Evolutionary conservation across 2,797 vertebrate species (phyloP).

Genomic region (Oreochromis grahami): DNA sequence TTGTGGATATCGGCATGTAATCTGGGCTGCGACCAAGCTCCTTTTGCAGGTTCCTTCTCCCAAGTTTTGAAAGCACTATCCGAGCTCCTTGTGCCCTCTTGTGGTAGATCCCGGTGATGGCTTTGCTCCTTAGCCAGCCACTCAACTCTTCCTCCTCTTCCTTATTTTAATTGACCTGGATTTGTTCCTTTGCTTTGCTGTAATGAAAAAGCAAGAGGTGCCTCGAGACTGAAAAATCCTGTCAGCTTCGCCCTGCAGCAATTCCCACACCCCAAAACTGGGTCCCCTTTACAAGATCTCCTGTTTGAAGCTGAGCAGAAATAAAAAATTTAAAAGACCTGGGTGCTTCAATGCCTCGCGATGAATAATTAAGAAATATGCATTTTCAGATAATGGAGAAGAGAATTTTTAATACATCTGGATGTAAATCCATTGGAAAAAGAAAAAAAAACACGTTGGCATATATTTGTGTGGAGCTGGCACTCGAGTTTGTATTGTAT

Average conservation of each 20-base stretch:
- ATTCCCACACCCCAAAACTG: slow-evolving; percentile 75
- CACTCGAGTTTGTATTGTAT: slow-evolving; percentile 58
- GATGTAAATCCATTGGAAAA: slow-evolving; percentile 62
- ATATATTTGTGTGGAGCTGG: slow-evolving; percentile 59
- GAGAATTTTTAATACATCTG: slow-evolving; percentile 57
- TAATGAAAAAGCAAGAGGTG: slow-evolving; percentile 69
- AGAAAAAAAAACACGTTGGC: slow-evolving; percentile 38
- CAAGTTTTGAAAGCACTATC: neutral
- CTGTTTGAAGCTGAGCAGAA: slow-evolving; percentile 76
- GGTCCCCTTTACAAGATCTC: slow-evolving; percentile 71
- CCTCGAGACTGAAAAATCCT: slow-evolving; percentile 71
- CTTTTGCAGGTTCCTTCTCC: neutral
- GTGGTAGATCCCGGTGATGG: slow-evolving; percentile 39
- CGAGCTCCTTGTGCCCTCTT: slow-evolving; percentile 47
- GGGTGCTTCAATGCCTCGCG: slow-evolving; percentile 69
- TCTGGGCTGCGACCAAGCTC: slow-evolving; percentile 8
- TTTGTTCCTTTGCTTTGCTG: slow-evolving; percentile 74
- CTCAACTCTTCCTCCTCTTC: slow-evolving; percentile 38
- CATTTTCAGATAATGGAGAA: slow-evolving; percentile 72
- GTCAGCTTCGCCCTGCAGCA: slow-evolving; percentile 74
- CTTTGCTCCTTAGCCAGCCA: neutral
- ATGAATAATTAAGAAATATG: slow-evolving; percentile 80
- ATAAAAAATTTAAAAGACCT: slow-evolving; percentile 79
- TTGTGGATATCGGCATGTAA: neutral
- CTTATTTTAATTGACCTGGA: slow-evolving; percentile 79